phyloP scores from a whole-genome alignment of 2,113 vertebrate species.

The Tringa solitaria region DNA sequence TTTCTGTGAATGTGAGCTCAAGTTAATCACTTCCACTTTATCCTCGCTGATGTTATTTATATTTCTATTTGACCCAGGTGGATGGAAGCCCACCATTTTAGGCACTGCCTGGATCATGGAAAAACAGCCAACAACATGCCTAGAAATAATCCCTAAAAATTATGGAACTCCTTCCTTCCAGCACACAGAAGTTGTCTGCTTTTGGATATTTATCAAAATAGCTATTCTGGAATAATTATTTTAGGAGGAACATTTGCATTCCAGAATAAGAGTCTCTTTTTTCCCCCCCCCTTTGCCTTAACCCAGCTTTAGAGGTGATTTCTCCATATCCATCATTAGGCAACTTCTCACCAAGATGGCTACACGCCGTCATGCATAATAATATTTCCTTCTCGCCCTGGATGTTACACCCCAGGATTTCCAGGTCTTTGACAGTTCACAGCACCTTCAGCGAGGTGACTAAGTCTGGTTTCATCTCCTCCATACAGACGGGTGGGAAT shows the following conservation, averaged over 20 bases:
- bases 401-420: background rate
- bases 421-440: slow-evolving; percentile 7
- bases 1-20: background rate
- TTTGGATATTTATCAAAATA: background rate
- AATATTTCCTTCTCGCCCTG: background rate
- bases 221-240: background rate
- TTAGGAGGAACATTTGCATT: background rate
- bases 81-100: background rate
- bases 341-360: background rate
- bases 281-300: background rate
- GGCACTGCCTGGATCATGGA: background rate
- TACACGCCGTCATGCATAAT: background rate
- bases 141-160: background rate
- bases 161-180: background rate
- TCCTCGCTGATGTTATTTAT: background rate
- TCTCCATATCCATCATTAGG: background rate
- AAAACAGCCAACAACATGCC: background rate
- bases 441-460: background rate
- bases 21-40: background rate
- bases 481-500: background rate
- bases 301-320: background rate
- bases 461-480: background rate
- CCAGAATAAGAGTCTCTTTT: background rate
- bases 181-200: background rate
- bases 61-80: background rate